Base-by-base conservation (phyloP, 2,888 invertebrate species). In the Drosophila siamana region DNA sequence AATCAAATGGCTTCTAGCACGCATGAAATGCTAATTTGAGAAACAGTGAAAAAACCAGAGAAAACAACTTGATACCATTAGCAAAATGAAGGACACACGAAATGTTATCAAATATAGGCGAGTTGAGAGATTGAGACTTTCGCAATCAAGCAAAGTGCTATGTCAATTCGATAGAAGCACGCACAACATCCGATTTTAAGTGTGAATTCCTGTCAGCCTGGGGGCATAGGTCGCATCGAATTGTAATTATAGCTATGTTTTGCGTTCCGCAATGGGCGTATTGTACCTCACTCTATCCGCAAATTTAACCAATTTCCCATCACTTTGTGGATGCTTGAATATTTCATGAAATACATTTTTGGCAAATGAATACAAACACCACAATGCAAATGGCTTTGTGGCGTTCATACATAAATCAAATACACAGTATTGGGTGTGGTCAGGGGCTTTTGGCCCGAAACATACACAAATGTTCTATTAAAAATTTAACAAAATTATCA, bases 131-230 rank as follows among this genome's bases (percentile, higher is more conserved):
- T 15, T 28, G n/a, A 9, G 52, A 26, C 41, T 16, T 43, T 47
- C n/a, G 63, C 85, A 85, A 85, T 88, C 84, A 89, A 52, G 63
- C 56, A 76, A 59, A 89, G 86, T 87, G 84, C 54, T 69, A 46
- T 62, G 69, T 60, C 66, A 67, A 52, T 69, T 81, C 57, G 48
- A 68, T 43, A 38, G 61, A 65, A 41, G 28, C 57, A 59, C 22
- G 15, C 57, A 50, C 38, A 24, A 38, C 60, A 48, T 69, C 36
- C 26, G 44, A 57, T 69, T 64, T 54, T 30, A 30, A 59, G 74
- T 69, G 75, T 46, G 64, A 87, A 70, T 66, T 57, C 43, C 56
- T 67, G 22, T 50, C 57, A 54, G 24, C 8, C 30, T 9, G 40
- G 8, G 15, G 24, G 9, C 2, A 41, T 11, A 9, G 8, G 28